A percentile compares a stretch with the other conserved stretches of the same genome.
Evolutionary conservation across 2,888 invertebrate genomes (phyloP).

Genomic region (Bellardia bayeri): DNA sequence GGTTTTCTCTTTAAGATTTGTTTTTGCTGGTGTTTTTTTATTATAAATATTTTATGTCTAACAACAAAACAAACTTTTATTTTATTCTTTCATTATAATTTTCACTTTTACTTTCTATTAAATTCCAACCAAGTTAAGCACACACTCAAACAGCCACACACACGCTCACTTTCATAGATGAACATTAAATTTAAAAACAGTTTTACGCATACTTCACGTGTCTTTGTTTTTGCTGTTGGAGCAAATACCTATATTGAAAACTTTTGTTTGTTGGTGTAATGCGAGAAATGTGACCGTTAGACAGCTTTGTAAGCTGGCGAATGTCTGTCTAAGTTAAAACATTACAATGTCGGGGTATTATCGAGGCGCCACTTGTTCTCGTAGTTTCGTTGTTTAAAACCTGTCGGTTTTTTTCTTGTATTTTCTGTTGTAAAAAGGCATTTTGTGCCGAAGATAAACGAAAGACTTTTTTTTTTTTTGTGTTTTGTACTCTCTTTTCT

Average conservation of each 20-base stretch:
- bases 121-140: slow-evolving; percentile 9
- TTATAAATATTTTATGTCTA: slow-evolving; percentile 50
- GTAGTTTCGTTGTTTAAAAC: slow-evolving; percentile 61
- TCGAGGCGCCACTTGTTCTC: slow-evolving; percentile 71
- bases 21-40: slow-evolving; percentile 7
- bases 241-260: background rate
- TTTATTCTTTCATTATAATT: slow-evolving; percentile 39
- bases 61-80: slow-evolving; percentile 54
- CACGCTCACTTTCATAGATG: slow-evolving; percentile 12
- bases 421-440: slow-evolving; percentile 26
- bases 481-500: slow-evolving; percentile 42
- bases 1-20: slow-evolving; percentile 1
- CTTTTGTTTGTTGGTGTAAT: slow-evolving; percentile 43
- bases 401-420: slow-evolving; percentile 40
- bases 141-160: slow-evolving; percentile 2
- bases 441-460: slow-evolving; percentile 64
- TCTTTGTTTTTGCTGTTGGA: slow-evolving; percentile 1
- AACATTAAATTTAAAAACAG: slow-evolving; percentile 18
- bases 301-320: slow-evolving; percentile 72
- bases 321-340: slow-evolving; percentile 64
- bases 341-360: slow-evolving; percentile 47
- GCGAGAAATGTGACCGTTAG: slow-evolving; percentile 70
- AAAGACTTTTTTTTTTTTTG: slow-evolving; percentile 26
- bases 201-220: slow-evolving; percentile 66
- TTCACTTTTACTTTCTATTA: slow-evolving; percentile 42